Conservation (phyloP, 23 tunicate genomes). For the Styela plicata region DNA sequence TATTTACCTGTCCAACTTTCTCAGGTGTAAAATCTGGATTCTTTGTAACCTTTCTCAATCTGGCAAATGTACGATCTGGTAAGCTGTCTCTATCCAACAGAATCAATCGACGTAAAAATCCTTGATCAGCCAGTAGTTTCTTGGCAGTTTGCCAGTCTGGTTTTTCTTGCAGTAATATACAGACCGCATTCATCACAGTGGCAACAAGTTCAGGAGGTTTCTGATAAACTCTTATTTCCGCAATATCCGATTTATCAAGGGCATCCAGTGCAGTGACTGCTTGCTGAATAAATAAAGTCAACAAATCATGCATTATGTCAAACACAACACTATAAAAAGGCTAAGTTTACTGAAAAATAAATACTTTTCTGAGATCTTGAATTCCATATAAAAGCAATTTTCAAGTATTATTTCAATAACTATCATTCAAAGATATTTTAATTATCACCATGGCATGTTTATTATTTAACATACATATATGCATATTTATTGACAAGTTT, state of each 20-base stretch:
- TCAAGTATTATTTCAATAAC: too few species aligned
- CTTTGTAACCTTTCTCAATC: slow-evolving; percentile 62
- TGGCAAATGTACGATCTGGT: slow-evolving; percentile 62
- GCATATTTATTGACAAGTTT: too few species aligned
- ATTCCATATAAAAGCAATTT: too few species aligned
- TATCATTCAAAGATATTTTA: too few species aligned
- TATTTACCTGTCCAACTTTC: slow-evolving; percentile 59
- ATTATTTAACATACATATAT: too few species aligned
- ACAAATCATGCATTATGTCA: too few species aligned
- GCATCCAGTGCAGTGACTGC: slow-evolving; percentile 81
- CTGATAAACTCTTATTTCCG: slow-evolving; percentile 74
- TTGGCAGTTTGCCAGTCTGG: slow-evolving; percentile 81
- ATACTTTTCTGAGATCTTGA: too few species aligned
- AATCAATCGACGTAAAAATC: slow-evolving; percentile 68
- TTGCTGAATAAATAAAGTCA: too few species aligned
- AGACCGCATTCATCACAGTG: slow-evolving; percentile 92
- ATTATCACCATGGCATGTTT: too few species aligned
- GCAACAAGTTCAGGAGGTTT: slow-evolving; percentile 84
- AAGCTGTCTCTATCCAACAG: slow-evolving; percentile 78
- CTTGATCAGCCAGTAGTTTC: slow-evolving; percentile 63
- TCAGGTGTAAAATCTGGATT: slow-evolving; percentile 67
- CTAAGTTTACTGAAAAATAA: too few species aligned
- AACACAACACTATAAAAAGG: too few species aligned
- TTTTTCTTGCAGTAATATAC: slow-evolving; percentile 58
- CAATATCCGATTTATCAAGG: slow-evolving; percentile 86